A percentile compares a stretch with the other conserved stretches of the same genome.
These are phyloP conservation scores for Dynastes hyllus DNA, from an alignment of 2,888 invertebrate species.

Conservation along the genomic window DNA sequence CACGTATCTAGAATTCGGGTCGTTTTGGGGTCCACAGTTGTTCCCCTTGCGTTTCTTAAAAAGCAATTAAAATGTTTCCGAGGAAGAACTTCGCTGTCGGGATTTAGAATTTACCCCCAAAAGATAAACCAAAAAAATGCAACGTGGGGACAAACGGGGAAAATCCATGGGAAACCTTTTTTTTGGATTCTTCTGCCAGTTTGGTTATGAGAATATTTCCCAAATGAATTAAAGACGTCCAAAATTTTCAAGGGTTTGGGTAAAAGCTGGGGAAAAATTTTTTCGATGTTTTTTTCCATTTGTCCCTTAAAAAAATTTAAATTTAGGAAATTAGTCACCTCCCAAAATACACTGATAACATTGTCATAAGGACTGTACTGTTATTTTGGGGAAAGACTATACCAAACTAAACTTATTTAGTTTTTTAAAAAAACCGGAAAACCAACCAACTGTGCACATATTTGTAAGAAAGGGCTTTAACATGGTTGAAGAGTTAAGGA, in stretches of 20 bases:
- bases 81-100: neutral
- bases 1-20: slow-evolving; percentile 81
- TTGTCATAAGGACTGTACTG: too few species aligned
- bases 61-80: neutral
- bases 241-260: slow-evolving; percentile 54
- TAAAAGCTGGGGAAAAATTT: slow-evolving; percentile 54
- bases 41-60: slow-evolving; percentile 80
- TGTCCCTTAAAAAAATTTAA: too few species aligned
- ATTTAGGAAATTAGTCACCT: too few species aligned
- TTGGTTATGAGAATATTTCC: slow-evolving; percentile 47
- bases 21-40: slow-evolving; percentile 80
- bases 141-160: slow-evolving; percentile 76
- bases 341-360: too few species aligned
- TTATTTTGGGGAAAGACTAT: too few species aligned
- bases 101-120: slow-evolving; percentile 69
- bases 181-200: slow-evolving; percentile 38
- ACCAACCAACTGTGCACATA: slow-evolving; percentile 66
- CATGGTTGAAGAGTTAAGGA: slow-evolving; percentile 62
- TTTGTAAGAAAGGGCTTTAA: slow-evolving; percentile 63
- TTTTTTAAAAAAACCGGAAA: too few species aligned
- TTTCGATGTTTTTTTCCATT: slow-evolving; percentile 53
- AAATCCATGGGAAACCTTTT: slow-evolving; percentile 72
- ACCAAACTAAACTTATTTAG: neutral
- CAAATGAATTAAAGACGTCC: slow-evolving; percentile 50
- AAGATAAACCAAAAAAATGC: too few species aligned